Percentiles rank a stretch among this genome's conserved stretches.
Conservation (phyloP, 2,797 vertebrate genomes). For the Anisognathus igniventris region DNA sequence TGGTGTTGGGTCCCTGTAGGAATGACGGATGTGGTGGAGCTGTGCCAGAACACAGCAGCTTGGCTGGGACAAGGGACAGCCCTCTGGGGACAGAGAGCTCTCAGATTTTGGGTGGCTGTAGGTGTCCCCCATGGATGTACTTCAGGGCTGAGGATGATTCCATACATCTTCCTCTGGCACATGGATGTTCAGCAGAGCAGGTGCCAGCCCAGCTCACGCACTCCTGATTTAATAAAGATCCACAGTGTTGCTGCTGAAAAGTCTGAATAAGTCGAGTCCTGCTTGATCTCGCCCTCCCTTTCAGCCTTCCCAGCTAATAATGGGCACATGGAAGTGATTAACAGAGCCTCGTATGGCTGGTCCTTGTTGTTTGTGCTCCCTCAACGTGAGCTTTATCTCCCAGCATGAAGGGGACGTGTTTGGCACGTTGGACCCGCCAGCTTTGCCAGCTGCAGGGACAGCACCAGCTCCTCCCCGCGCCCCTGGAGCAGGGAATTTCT, state of each 20-base stretch:
- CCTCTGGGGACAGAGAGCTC: not conserved
- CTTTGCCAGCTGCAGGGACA: not conserved
- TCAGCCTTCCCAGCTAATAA: not conserved
- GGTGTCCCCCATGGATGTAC: rapidly evolving
- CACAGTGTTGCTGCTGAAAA: not conserved
- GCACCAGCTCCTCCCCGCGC: not conserved
- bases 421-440: not conserved
- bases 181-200: not conserved
- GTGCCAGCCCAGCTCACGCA: not conserved
- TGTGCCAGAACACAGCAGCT: rapidly evolving
- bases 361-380: constrained; percentile 19
- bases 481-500: not conserved
- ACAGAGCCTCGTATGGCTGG: not conserved
- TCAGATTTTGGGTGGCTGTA: not conserved
- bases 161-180: rapidly evolving
- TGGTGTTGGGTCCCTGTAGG: not conserved
- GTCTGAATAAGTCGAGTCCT: not conserved
- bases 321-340: constrained; percentile 57
- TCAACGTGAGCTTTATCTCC: constrained; percentile 19
- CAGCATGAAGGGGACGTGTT: not conserved
- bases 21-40: not conserved
- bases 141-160: not conserved
- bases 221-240: not conserved
- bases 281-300: not conserved
- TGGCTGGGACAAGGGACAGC: not conserved